Base-by-base conservation (phyloP, 1,140 invertebrate species). In the Heliconius hewitsoni region DNA sequence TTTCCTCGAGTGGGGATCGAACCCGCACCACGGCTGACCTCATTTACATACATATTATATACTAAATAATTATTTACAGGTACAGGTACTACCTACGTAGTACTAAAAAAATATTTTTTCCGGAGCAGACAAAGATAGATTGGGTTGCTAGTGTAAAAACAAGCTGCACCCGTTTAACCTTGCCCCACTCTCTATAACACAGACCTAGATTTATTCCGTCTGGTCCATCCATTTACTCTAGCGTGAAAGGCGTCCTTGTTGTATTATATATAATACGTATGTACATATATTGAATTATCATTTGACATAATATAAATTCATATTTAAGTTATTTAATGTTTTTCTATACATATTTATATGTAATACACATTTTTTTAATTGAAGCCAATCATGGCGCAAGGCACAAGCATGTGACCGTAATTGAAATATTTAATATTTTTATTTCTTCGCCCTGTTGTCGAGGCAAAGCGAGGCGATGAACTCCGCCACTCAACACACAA, bases 181-280 rank as follows among this genome's bases (percentile, higher is more conserved):
- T 79, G 78, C 73, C 46, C 78, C 34, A 75, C 60, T 79, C 73
- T 37, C 39, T 52, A 73, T 78, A 78, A 78, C 77, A 74, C 71
- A 78, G 77, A 78, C 77, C 77, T 78, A 78, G 52, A 73, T 75
- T 8, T 71, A 55, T 30, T 70, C 74, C 50, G 74, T 75, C 74
- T 39, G 60, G 60, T 66, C 60, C 60, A 66, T 66, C 60, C 60
- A 39, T 76, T 39, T 66, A 76, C 46, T 60, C 42, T 60, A 76
- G 42, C 60, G 30, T 23, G 74, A 71, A 42, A 46, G 74, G 30
- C 57, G 57, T 76, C 34, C 57, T 70, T 70, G 57, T 30, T 27
- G 60, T 66, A 30, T 66, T 66, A 66, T 66, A 27, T 66, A 66
- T 66, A 27, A 27, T 66, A 66, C 60, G 30, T 30, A 16, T 46